Evolutionary conservation across 2,113 vertebrate species (phyloP).

Genomic region (Alectura lathami): DNA sequence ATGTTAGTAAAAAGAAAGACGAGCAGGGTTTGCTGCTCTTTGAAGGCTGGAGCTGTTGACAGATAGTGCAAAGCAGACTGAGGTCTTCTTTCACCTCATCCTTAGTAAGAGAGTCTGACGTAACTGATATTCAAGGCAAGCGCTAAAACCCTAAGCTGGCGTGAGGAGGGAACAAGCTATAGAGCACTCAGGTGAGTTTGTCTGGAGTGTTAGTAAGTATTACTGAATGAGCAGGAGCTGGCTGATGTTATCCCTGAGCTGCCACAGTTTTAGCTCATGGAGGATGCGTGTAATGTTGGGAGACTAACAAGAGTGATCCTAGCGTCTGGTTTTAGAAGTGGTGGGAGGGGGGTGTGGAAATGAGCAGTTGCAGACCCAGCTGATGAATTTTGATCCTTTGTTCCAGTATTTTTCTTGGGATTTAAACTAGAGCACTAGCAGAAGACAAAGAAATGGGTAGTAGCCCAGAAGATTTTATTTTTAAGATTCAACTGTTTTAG

Average conservation of each 20-base stretch:
- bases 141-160: not conserved
- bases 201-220: not conserved
- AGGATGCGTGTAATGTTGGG: not conserved
- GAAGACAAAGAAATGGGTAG: not conserved
- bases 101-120: not conserved
- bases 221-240: not conserved
- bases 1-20: not conserved
- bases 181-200: not conserved
- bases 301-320: not conserved
- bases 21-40: not conserved
- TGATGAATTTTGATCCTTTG: not conserved
- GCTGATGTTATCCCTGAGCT: constrained; percentile 30
- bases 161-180: not conserved
- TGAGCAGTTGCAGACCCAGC: not conserved
- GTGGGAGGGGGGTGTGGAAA: not conserved
- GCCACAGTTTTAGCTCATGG: not conserved
- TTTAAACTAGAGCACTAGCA: not conserved
- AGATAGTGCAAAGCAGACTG: not conserved
- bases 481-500: not conserved
- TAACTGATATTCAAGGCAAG: not conserved
- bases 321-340: not conserved
- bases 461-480: not conserved
- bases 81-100: not conserved
- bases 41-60: not conserved
- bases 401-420: not conserved